phyloP scores from a whole-genome alignment of 2,113 vertebrate species.

The Strix aluco region DNA sequence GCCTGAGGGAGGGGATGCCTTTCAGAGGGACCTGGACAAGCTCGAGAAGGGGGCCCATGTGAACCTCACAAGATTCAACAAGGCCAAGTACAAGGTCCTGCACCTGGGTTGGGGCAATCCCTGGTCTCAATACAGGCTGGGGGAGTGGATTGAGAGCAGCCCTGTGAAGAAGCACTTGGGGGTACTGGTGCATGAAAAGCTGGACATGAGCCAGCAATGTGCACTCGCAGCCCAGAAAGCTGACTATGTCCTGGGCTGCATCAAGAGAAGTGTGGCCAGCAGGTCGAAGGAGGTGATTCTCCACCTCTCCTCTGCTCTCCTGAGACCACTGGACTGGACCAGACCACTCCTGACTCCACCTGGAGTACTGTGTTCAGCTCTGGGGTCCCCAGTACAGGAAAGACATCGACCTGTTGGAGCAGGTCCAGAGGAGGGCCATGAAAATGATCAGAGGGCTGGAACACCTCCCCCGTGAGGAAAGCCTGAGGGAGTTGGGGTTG shows the following conservation, averaged over 20 bases:
- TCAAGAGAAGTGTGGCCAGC: rapidly evolving
- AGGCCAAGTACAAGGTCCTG: background rate
- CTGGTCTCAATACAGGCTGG: background rate
- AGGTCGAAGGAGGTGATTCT: background rate
- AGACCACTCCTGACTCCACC: too few species aligned
- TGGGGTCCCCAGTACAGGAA: background rate
- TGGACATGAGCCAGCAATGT: rapidly evolving
- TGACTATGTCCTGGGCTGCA: background rate
- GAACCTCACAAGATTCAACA: background rate
- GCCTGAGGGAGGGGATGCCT: background rate
- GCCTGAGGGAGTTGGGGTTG: background rate
- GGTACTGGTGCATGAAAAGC: background rate
- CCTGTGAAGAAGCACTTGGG: background rate
- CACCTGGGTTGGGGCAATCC: background rate
- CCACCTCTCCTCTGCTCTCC: background rate
- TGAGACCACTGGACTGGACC: too few species aligned
- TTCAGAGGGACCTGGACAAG: background rate
- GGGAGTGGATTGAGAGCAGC: background rate
- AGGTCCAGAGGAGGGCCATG: background rate
- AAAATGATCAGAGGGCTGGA: background rate
- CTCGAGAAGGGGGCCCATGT: background rate
- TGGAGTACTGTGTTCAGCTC: background rate
- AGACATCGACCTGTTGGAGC: background rate
- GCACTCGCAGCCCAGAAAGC: rapidly evolving
- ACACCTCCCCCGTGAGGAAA: background rate